phyloP scores from a whole-genome alignment of 2,888 invertebrate genomes.

The Hypsopygia costalis region DNA sequence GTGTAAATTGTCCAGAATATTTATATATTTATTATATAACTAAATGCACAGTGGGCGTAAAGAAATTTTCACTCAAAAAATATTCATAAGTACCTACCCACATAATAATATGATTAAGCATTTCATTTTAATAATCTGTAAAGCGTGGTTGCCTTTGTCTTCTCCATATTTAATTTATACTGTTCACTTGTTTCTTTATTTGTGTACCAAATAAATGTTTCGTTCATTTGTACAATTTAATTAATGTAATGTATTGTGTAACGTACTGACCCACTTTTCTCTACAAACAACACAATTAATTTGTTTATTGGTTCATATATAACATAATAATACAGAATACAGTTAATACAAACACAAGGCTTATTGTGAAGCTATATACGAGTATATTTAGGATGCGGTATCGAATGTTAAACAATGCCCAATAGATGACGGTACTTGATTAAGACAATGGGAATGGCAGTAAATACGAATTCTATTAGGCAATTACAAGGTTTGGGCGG shows the following conservation, averaged over 20 bases:
- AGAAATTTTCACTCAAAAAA: too few species aligned
- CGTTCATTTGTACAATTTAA: background rate
- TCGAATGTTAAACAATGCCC: constrained; percentile 6
- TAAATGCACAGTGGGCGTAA: too few species aligned
- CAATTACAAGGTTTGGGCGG: constrained; percentile 33
- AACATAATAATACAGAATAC: background rate
- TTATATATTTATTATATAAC: too few species aligned
- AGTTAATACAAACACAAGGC: background rate
- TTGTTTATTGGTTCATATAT: background rate
- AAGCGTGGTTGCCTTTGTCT: too few species aligned
- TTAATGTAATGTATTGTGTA: background rate
- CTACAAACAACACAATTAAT: background rate
- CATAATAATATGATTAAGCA: too few species aligned
- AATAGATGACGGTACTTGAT: constrained; percentile 21
- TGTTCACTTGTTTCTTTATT: too few species aligned
- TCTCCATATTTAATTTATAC: too few species aligned
- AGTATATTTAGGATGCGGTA: background rate
- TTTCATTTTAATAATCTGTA: too few species aligned
- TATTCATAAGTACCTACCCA: too few species aligned
- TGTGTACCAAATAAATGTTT: background rate
- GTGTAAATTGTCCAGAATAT: too few species aligned
- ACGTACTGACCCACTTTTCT: background rate
- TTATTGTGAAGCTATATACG: background rate
- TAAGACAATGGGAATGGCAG: constrained; percentile 29
- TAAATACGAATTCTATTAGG: constrained; percentile 33